Conservation (phyloP, 2,113 vertebrate species). For the Myotis yumanensis region DNA sequence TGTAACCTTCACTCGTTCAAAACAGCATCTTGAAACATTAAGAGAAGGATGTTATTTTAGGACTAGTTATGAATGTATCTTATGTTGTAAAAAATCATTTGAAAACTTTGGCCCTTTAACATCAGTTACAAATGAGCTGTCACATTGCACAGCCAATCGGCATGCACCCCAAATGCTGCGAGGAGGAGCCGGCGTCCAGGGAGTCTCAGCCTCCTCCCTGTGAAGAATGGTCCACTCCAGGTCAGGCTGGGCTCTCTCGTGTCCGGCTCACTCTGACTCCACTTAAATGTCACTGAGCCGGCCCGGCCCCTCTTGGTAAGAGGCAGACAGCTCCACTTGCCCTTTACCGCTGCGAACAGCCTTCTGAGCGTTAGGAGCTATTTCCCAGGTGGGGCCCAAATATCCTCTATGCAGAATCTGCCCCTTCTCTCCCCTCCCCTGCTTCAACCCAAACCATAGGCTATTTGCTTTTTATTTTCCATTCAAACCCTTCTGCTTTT, state of each 20-base stretch:
- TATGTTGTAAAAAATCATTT: background rate
- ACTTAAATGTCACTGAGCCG: background rate
- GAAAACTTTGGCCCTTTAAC: background rate
- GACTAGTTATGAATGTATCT: background rate
- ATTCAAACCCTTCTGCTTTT: background rate
- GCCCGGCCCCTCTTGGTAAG: background rate
- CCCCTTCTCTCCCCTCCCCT: background rate
- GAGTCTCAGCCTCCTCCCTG: background rate
- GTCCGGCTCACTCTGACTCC: background rate
- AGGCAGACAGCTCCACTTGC: background rate
- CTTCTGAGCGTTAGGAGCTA: background rate
- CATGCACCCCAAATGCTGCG: rapidly evolving
- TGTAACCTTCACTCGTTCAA: background rate
- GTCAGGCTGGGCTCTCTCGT: background rate
- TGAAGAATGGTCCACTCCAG: too few relatives aligned
- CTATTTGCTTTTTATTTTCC: background rate
- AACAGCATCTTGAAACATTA: background rate
- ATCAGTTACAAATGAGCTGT: background rate
- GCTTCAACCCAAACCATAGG: background rate
- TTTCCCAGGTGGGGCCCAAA: background rate
- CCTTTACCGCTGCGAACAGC: background rate
- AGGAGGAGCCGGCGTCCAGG: background rate
- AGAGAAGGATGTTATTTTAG: background rate
- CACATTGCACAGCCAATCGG: background rate
- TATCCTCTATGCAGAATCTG: background rate